Conservation (phyloP, 2,797 vertebrate genomes). For the Sparidentex hasta region DNA sequence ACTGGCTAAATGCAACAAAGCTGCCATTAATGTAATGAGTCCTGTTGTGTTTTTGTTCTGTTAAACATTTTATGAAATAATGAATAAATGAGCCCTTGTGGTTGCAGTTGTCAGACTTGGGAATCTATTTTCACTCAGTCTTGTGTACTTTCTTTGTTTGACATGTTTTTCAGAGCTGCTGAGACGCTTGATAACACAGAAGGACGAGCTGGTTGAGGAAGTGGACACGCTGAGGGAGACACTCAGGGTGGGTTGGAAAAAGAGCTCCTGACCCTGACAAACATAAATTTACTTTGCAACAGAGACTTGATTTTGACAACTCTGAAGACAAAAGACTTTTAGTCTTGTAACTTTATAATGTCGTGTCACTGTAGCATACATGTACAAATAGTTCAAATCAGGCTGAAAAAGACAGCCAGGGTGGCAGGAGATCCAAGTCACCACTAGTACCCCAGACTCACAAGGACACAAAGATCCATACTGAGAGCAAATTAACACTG, state of each 20-base stretch:
- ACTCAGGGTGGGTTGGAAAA: conserved; percentile 73
- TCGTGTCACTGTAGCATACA: neutral
- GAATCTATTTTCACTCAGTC: neutral
- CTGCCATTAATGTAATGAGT: neutral
- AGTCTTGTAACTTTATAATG: neutral
- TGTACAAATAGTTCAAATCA: neutral
- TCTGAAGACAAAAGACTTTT: neutral
- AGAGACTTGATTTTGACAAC: neutral
- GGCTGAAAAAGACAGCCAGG: neutral
- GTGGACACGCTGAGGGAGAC: conserved; percentile 77
- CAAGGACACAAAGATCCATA: neutral
- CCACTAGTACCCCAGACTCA: neutral
- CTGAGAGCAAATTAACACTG: neutral
- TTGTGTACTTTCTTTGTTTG: conserved; percentile 26
- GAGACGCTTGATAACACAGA: conserved; percentile 76
- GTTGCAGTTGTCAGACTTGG: neutral
- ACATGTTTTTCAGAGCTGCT: conserved; percentile 76
- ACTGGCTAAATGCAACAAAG: neutral
- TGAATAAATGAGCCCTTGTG: neutral
- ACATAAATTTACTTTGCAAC: neutral
- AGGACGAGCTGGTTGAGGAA: conserved; percentile 80
- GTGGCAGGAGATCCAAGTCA: neutral
- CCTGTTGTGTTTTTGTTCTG: neutral
- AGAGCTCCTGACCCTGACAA: neutral
- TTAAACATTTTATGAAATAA: neutral